These are phyloP conservation scores for Alloplasta piceator DNA, from an alignment of 2,888 invertebrate species.

Conservation along the genomic window DNA sequence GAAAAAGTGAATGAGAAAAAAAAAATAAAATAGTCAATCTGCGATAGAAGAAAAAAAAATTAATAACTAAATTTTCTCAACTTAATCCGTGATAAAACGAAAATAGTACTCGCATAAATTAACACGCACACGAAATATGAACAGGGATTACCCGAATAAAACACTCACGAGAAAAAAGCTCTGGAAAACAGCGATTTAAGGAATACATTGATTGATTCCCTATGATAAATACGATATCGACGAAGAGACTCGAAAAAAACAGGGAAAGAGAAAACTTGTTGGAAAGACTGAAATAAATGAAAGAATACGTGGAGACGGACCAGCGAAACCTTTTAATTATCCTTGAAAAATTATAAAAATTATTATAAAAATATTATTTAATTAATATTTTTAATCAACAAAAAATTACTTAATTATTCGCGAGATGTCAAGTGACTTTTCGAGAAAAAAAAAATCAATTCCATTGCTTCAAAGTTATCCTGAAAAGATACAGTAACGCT, in stretches of 20 bases:
- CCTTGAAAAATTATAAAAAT: constrained; percentile 57
- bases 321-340: constrained; percentile 24
- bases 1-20: too few species aligned
- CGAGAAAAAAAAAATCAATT: too few species aligned
- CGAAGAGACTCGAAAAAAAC: constrained; percentile 55
- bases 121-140: constrained; percentile 8
- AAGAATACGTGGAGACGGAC: constrained; percentile 70
- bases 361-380: too few species aligned
- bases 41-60: too few species aligned
- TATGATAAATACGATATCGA: constrained; percentile 78
- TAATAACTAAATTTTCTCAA: too few species aligned
- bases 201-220: constrained; percentile 77
- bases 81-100: too few species aligned
- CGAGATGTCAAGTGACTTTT: too few species aligned
- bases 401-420: too few species aligned
- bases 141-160: not conserved
- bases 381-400: too few species aligned
- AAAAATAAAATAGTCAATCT: too few species aligned
- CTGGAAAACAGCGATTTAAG: constrained; percentile 73
- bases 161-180: constrained; percentile 39
- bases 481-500: too few species aligned
- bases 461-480: too few species aligned
- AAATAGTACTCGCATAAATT: not conserved
- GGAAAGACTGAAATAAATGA: constrained; percentile 75
- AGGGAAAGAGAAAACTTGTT: constrained; percentile 75